Conservation (phyloP, 2,888 invertebrate genomes). For the Pseudeuparius sepicola region DNA sequence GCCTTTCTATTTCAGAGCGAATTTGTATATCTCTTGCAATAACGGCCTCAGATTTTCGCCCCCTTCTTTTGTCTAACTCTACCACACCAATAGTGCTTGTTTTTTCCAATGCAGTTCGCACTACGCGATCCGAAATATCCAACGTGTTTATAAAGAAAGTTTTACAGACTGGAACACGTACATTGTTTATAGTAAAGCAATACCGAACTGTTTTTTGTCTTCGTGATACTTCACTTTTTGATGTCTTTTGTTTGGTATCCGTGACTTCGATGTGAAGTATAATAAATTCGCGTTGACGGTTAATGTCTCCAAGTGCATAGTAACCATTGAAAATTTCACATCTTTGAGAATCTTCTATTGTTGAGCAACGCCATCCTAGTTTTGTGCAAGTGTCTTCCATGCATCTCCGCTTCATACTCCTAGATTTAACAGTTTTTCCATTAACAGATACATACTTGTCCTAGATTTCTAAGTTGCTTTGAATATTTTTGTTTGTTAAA, state of each 20-base stretch:
- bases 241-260: conserved; percentile 7
- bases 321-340: conserved; percentile 6
- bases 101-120: conserved; percentile 7
- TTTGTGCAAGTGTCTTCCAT: conserved; percentile 9
- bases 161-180: conserved; percentile 7
- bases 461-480: conserved; percentile 10
- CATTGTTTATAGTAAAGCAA: conserved; percentile 10
- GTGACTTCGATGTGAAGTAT: not conserved
- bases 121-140: conserved; percentile 7
- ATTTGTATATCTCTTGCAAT: conserved; percentile 10
- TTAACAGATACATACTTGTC: too few relatives aligned
- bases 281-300: too few relatives aligned
- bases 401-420: conserved; percentile 5
- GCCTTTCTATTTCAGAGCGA: conserved; percentile 3
- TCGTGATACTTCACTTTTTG: conserved; percentile 12
- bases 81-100: conserved; percentile 3
- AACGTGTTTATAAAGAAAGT: too few relatives aligned
- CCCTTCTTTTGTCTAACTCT: conserved; percentile 6
- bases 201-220: conserved; percentile 12
- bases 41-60: conserved; percentile 11
- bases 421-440: conserved; percentile 9
- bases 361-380: conserved; percentile 5
- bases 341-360: conserved; percentile 4
- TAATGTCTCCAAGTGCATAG: conserved; percentile 10
- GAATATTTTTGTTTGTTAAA: conserved; percentile 7